These are phyloP conservation scores for Hymenopus coronatus DNA, from an alignment of 2,888 invertebrate genomes.

Conservation along the genomic window DNA sequence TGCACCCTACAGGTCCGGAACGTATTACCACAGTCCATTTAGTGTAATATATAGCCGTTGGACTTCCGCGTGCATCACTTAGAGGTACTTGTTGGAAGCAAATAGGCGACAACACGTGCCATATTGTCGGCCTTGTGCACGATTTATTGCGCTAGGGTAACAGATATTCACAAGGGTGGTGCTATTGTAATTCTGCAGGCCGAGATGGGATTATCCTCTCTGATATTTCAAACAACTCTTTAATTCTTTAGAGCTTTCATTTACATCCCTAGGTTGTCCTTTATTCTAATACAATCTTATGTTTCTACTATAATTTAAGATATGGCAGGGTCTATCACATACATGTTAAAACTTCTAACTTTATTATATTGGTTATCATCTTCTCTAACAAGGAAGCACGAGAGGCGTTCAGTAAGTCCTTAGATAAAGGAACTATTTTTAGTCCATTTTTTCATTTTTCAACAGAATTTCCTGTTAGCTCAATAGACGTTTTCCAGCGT, in stretches of 20 bases:
- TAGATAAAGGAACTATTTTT: too few relatives aligned
- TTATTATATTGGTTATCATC: too few relatives aligned
- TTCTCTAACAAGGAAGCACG: too few relatives aligned
- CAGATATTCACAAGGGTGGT: not conserved
- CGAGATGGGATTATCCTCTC: not conserved
- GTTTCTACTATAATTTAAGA: too few relatives aligned
- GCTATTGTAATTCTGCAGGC: not conserved
- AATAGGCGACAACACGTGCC: not conserved
- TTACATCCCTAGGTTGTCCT: too few relatives aligned
- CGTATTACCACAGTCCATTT: conserved; percentile 3
- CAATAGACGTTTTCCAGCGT: too few relatives aligned
- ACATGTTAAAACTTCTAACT: too few relatives aligned
- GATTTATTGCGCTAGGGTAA: not conserved
- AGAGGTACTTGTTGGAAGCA: not conserved
- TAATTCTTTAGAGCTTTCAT: not conserved
- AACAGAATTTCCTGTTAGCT: too few relatives aligned
- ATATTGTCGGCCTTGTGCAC: not conserved
- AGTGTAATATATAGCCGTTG: not conserved
- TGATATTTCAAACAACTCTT: not conserved
- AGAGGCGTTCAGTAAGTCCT: too few relatives aligned
- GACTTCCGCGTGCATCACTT: not conserved
- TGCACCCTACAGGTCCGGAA: not conserved
- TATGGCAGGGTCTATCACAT: too few relatives aligned
- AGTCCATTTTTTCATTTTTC: too few relatives aligned
- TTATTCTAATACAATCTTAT: too few relatives aligned